Evolutionary conservation across 2,113 vertebrate genomes (phyloP), one percentile per base, ranked within the genome.

Genomic region (Hippocampus abdominalis): DNA sequence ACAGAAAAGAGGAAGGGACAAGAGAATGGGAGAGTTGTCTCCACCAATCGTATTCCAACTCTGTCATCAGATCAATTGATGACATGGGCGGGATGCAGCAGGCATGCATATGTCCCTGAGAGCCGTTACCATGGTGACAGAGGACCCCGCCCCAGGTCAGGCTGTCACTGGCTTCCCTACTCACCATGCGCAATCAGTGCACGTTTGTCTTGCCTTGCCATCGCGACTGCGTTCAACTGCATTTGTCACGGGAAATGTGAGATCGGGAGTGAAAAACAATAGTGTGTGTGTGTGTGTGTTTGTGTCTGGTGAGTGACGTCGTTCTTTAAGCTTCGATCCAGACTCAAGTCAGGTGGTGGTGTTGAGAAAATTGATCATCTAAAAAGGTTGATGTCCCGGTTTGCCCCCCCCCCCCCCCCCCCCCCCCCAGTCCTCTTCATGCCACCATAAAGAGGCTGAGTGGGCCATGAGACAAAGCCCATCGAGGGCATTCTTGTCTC

Each of bases 21-120:
- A 11, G 9, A 25, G 54, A 57, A 25, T 71, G 32, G 72, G 72
- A 79, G 46, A 72, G 42, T 48, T 64, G 68, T 80, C 77, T 64
- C 73, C 59, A 75, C 75, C 70, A 42, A 60, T 87, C 66, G 76
- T 71, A 76, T 79, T 83, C 73, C 76, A 78, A 85, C 87, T 89
- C 88, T 89, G 85, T 78, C 86, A 86, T 88, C 86, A 75, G 84
- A 83, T 86, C 77, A 65, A 88, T 87, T 90, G 90, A 91, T 89
- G 77, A 80, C 75, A 56, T 25, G 16, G 86, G 82, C 79, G 81
- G 90, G 89, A 88, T 72, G 42, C 76, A 81, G 78, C 83, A 68
- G 82, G 76, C 73, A 78, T 71, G 79, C 70, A 65, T 39, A 44
- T 81, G 77, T 84, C 83, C 84, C 78, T 76, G 69, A 54, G 79